Evolutionary conservation across 2,113 vertebrate species (phyloP).

Genomic region (Chloroceryle aenea): DNA sequence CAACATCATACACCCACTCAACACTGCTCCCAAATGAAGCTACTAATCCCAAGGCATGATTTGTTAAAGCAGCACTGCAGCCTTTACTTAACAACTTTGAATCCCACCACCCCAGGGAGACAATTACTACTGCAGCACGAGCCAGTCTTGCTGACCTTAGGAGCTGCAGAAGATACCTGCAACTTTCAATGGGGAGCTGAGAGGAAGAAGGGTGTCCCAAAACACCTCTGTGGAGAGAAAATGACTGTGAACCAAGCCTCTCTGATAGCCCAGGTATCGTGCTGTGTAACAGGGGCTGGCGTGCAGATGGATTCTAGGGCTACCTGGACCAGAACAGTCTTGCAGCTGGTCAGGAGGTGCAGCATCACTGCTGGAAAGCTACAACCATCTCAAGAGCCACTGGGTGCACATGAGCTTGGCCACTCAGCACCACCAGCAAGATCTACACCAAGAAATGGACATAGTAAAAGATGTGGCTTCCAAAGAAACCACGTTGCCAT

Average conservation of each 20-base stretch:
- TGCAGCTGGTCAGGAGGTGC: background rate
- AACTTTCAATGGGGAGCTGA: background rate
- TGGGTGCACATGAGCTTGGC: background rate
- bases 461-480: background rate
- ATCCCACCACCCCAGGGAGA: background rate
- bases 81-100: background rate
- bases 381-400: background rate
- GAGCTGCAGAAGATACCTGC: background rate
- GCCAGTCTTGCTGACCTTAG: background rate
- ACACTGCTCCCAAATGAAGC: background rate
- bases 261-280: rapidly evolving
- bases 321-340: background rate
- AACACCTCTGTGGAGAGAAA: background rate
- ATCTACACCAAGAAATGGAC: background rate
- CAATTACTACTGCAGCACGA: background rate
- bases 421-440: background rate
- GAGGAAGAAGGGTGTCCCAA: background rate
- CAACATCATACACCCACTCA: background rate
- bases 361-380: background rate
- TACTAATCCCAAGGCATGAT: background rate
- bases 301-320: background rate
- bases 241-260: background rate
- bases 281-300: background rate
- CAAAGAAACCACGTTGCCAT: background rate
- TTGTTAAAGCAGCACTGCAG: background rate